Evolutionary conservation across 2,797 vertebrate species (phyloP).

Genomic region (Pangasius krempfi): DNA sequence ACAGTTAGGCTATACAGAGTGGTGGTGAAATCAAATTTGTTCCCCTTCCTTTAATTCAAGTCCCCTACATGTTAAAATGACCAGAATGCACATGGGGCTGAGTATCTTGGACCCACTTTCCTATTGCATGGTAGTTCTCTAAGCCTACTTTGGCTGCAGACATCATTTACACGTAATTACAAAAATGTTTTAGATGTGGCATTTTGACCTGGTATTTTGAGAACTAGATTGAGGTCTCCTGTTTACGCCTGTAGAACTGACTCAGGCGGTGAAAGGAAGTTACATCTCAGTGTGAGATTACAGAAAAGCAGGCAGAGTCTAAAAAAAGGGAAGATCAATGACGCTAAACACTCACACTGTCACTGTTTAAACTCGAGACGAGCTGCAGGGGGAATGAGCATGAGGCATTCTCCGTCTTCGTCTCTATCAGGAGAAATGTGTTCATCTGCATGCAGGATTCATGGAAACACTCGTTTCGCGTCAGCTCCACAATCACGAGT

Average conservation of each 20-base stretch:
- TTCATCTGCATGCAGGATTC: slow-evolving; percentile 48
- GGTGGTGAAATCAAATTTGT: neutral
- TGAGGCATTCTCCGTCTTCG: slow-evolving; percentile 6
- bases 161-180: neutral
- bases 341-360: slow-evolving; percentile 21
- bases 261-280: slow-evolving; percentile 12
- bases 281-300: slow-evolving; percentile 20
- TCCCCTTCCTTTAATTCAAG: neutral
- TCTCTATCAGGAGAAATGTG: slow-evolving; percentile 48
- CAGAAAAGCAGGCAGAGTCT: slow-evolving; percentile 18
- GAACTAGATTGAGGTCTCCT: neutral
- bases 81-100: neutral
- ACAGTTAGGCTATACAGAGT: neutral
- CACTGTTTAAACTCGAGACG: neutral
- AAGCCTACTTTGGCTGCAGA: neutral
- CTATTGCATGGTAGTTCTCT: neutral
- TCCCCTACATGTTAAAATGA: neutral
- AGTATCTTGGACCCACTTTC: neutral
- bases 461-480: slow-evolving; percentile 33
- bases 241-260: slow-evolving; percentile 12
- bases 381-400: slow-evolving; percentile 29
- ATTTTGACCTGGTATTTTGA: neutral
- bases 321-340: slow-evolving; percentile 22
- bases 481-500: slow-evolving; percentile 26
- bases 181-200: neutral